A percentile compares a stretch with the other conserved stretches of the same genome.
These are phyloP conservation scores for Clarias fuscus DNA, from an alignment of 2,797 vertebrate species.

Conservation along the genomic window DNA sequence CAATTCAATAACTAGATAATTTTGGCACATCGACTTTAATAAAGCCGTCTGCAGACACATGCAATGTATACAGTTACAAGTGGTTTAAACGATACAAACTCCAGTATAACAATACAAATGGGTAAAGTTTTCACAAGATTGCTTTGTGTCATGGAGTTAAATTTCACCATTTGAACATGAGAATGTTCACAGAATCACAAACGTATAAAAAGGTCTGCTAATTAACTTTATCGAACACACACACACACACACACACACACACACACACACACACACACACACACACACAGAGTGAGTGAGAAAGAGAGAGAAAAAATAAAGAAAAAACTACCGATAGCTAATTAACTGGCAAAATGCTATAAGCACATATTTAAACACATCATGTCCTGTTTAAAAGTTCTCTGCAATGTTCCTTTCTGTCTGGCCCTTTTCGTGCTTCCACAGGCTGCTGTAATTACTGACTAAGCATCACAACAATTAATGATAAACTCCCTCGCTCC, in stretches of 20 bases:
- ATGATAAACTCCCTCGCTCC: constrained; percentile 48
- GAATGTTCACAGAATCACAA: background rate
- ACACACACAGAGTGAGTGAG: background rate
- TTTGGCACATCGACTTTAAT: constrained; percentile 22
- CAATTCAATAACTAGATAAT: constrained; percentile 26
- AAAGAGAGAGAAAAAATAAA: background rate
- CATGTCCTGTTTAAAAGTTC: constrained; percentile 14
- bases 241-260: constrained; percentile 1
- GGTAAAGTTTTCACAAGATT: background rate
- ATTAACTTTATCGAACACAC: background rate
- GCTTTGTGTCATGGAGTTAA: background rate
- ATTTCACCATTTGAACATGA: background rate
- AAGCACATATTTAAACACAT: background rate
- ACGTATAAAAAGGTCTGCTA: background rate
- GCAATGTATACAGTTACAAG: constrained; percentile 4
- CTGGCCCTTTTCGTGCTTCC: background rate
- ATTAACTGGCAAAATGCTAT: constrained; percentile 35
- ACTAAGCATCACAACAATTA: constrained; percentile 49
- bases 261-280: background rate
- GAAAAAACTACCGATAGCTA: constrained; percentile 2
- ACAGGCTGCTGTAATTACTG: constrained; percentile 42
- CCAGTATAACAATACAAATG: background rate
- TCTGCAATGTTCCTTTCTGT: constrained; percentile 5
- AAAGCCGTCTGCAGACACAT: constrained; percentile 7
- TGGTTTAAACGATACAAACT: background rate